A percentile compares a stretch with the other conserved stretches of the same genome.
These are phyloP conservation scores for Hyperoplus lanceolatus DNA, from an alignment of 2,797 vertebrate species.

Conservation along the genomic window DNA sequence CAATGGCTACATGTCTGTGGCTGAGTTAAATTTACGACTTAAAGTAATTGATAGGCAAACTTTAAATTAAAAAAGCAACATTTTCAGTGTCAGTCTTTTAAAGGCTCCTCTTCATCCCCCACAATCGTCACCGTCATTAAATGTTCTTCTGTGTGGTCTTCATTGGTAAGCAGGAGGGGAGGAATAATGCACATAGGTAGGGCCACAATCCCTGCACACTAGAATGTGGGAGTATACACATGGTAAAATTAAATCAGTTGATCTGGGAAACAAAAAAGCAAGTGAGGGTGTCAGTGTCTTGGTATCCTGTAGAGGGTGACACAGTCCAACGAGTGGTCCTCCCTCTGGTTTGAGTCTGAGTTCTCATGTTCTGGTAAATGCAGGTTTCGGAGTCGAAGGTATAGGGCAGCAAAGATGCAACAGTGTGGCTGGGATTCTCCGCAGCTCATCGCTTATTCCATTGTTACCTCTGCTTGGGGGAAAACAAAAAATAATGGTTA, in stretches of 20 bases:
- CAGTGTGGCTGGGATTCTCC: slow-evolving; percentile 11
- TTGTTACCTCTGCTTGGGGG: slow-evolving; percentile 65
- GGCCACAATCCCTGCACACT: slow-evolving; percentile 40
- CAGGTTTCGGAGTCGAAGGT: slow-evolving; percentile 40
- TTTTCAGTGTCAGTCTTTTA: slow-evolving; percentile 20
- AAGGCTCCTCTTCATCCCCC: slow-evolving; percentile 20
- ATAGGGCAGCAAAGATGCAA: slow-evolving; percentile 14
- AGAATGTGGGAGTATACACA: slow-evolving; percentile 30
- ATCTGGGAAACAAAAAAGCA: slow-evolving; percentile 19
- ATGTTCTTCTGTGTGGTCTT: slow-evolving; percentile 21
- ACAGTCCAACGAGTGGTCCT: slow-evolving; percentile 62
- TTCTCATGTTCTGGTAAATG: slow-evolving; percentile 5
- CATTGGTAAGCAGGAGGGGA: slow-evolving; percentile 31
- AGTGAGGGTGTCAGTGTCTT: slow-evolving; percentile 54
- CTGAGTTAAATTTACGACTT: slow-evolving; percentile 28
- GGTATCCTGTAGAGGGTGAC: slow-evolving; percentile 75
- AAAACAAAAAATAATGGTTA: neutral
- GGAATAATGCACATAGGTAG: slow-evolving; percentile 54
- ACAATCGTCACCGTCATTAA: slow-evolving; percentile 8
- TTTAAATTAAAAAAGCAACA: slow-evolving; percentile 3
- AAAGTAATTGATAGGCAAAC: slow-evolving; percentile 35
- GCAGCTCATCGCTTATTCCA: slow-evolving; percentile 62
- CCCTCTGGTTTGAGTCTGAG: slow-evolving; percentile 3
- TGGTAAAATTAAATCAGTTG: slow-evolving; percentile 38
- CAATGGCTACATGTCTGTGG: slow-evolving; percentile 48